Percentiles rank a stretch among this genome's conserved stretches.
Conservation (phyloP, 2,888 invertebrate genomes). For the Ectobius pallidus region DNA sequence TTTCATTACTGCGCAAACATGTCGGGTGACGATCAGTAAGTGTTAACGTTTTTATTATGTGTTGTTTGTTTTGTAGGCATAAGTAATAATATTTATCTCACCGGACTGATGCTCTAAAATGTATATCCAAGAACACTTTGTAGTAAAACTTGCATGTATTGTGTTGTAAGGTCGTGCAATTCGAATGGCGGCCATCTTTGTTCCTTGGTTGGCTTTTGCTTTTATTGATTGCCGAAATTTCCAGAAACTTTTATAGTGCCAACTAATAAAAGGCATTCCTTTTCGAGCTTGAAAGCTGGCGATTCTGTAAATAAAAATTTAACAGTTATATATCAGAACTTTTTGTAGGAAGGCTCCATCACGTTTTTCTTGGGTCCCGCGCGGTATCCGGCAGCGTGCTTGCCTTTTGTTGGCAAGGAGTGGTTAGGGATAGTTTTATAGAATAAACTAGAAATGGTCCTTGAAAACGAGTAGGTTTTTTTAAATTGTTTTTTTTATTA, state of each 20-base stretch:
- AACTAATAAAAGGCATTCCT: background rate
- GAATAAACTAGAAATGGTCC: constrained; percentile 14
- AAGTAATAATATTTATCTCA: too few relatives aligned
- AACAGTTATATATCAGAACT: too few relatives aligned
- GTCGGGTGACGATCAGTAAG: constrained; percentile 37
- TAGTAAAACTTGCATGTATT: background rate
- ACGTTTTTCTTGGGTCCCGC: background rate
- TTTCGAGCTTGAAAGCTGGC: background rate
- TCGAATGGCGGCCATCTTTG: constrained; percentile 41
- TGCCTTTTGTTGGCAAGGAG: background rate
- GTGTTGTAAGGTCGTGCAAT: constrained; percentile 21
- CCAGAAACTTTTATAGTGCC: constrained; percentile 45
- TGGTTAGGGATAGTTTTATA: background rate
- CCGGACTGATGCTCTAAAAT: too few relatives aligned
- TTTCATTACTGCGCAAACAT: constrained; percentile 26
- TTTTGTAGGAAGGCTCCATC: too few relatives aligned
- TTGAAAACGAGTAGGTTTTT: constrained; percentile 30
- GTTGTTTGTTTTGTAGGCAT: background rate
- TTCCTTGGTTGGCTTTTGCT: constrained; percentile 31
- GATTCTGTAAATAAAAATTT: too few relatives aligned
- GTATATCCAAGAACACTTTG: too few relatives aligned
- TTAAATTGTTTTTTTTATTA: too few relatives aligned
- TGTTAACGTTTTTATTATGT: background rate
- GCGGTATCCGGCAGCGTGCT: background rate
- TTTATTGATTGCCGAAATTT: constrained; percentile 57